These are phyloP conservation scores for Liodrosophila aerea DNA, from an alignment of 2,888 invertebrate species.

Conservation along the genomic window DNA sequence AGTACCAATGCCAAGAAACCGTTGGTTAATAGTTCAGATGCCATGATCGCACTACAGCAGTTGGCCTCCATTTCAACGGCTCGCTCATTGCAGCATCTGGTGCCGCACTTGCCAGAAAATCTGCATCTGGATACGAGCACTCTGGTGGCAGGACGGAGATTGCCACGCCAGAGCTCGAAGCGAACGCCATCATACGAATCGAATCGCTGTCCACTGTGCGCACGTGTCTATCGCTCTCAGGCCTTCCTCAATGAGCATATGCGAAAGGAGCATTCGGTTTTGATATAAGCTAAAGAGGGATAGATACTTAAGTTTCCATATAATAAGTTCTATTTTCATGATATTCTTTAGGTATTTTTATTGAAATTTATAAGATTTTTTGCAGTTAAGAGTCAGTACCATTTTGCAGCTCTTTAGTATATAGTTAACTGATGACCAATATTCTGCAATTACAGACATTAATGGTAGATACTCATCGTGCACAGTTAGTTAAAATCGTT, in stretches of 20 bases:
- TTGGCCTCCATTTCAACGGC: conserved; percentile 80
- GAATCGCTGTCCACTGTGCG: conserved; percentile 81
- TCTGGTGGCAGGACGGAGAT: conserved; percentile 63
- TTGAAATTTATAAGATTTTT: no score
- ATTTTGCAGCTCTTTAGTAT: no score
- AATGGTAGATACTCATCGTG: no score
- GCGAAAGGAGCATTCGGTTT: conserved; percentile 82
- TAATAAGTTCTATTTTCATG: no score
- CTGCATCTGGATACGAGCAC: conserved; percentile 68
- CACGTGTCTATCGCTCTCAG: conserved; percentile 81
- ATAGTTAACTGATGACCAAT: no score
- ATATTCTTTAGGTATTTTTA: no score
- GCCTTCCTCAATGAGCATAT: conserved; percentile 82
- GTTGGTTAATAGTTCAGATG: conserved; percentile 60
- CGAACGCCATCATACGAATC: conserved; percentile 74
- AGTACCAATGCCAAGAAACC: conserved; percentile 34
- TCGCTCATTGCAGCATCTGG: conserved; percentile 71
- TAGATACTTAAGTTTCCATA: no score
- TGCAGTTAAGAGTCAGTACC: no score
- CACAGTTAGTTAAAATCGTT: no score
- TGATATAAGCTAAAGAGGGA: conserved; percentile 64
- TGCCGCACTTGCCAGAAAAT: conserved; percentile 73
- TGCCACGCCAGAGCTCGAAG: conserved; percentile 72
- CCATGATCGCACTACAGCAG: conserved; percentile 80
- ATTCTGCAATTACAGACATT: no score